Evolutionary conservation across 2,888 invertebrate species (phyloP).

Genomic region (Euzophera pinguis): DNA sequence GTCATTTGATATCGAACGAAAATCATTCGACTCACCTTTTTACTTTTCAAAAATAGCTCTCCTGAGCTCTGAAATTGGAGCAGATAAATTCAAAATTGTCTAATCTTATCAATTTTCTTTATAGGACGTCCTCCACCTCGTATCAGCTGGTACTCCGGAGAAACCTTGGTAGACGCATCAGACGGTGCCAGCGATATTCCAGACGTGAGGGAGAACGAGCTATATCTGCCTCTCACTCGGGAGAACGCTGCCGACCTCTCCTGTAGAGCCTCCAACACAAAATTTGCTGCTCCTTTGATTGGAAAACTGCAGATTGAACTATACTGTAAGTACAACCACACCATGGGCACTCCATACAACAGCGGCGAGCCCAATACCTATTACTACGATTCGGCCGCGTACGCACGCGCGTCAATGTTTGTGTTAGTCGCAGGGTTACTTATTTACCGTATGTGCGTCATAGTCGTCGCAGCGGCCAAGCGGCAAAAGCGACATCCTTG

Average conservation of each 20-base stretch:
- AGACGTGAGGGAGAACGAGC: slow-evolving; percentile 84
- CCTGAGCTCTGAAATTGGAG: no score
- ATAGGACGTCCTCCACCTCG: slow-evolving; percentile 86
- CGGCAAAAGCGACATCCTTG: no score
- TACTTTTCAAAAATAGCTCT: no score
- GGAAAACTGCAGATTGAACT: slow-evolving; percentile 84
- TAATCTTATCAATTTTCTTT: slow-evolving; percentile 9
- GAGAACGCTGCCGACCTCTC: slow-evolving; percentile 84
- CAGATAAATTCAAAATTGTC: not conserved
- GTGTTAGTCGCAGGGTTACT: no score
- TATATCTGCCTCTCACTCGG: slow-evolving; percentile 83
- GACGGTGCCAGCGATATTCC: slow-evolving; percentile 83
- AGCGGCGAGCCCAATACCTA: no score
- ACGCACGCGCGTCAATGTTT: no score
- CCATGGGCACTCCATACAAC: no score
- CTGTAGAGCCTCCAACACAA: slow-evolving; percentile 87
- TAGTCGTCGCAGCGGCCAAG: no score
- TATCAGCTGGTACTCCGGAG: slow-evolving; percentile 89
- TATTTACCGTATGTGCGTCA: no score
- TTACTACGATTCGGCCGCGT: no score
- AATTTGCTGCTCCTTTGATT: slow-evolving; percentile 83
- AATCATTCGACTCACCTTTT: no score
- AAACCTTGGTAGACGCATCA: slow-evolving; percentile 84
- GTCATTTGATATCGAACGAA: no score
- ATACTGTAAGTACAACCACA: slow-evolving; percentile 81